A percentile compares a stretch with the other conserved stretches of the same genome.
These are phyloP conservation scores for Sapayoa aenigma DNA, from an alignment of 2,113 vertebrate species.

Conservation along the genomic window DNA sequence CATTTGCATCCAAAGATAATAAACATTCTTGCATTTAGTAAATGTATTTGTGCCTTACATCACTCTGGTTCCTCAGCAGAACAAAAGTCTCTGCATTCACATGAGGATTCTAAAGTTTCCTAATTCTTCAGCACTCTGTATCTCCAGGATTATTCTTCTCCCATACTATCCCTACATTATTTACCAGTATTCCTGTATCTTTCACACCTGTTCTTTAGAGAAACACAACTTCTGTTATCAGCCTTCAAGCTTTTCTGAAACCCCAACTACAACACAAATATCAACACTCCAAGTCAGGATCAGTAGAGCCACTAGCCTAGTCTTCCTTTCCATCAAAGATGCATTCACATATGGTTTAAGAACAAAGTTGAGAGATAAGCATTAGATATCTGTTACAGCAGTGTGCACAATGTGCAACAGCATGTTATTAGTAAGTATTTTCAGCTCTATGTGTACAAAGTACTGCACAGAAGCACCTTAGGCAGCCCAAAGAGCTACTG, in stretches of 20 bases:
- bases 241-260: background rate
- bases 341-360: background rate
- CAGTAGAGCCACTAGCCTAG: background rate
- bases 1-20: constrained; percentile 46
- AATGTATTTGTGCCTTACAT: constrained; percentile 8
- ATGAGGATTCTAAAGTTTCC: background rate
- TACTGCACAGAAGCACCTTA: background rate
- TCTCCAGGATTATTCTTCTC: background rate
- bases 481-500: background rate
- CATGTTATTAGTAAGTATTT: background rate
- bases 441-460: background rate
- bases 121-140: background rate
- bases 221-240: background rate
- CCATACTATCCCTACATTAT: background rate
- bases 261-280: background rate
- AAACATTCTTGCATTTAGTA: constrained; percentile 21
- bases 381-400: background rate
- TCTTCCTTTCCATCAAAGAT: background rate
- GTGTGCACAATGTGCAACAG: background rate
- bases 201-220: background rate
- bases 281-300: background rate
- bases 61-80: background rate
- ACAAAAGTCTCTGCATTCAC: background rate
- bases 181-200: background rate
- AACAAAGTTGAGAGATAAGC: background rate